phyloP scores from a whole-genome alignment of 2,797 vertebrate species.

The Kryptopterus vitreolus region DNA sequence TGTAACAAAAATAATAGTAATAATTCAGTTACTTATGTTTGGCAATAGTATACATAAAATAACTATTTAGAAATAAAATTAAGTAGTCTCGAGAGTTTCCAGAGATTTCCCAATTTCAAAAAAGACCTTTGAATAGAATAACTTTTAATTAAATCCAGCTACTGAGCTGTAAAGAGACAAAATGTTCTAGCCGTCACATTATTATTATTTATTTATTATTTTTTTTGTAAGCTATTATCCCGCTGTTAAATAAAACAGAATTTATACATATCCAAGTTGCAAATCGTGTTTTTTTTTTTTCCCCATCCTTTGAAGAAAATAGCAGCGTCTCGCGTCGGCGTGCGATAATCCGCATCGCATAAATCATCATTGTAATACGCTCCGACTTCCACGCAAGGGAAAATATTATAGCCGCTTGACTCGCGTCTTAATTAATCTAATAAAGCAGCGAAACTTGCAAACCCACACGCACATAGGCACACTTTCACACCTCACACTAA shows the following conservation, averaged over 20 bases:
- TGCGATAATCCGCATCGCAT: background rate
- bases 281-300: background rate
- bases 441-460: background rate
- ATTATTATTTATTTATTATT: background rate
- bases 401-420: constrained; percentile 5
- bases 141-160: background rate
- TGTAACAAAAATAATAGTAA: background rate
- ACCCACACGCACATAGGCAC: background rate
- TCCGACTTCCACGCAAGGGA: background rate
- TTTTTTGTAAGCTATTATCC: no score
- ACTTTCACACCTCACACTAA: background rate
- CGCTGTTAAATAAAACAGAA: background rate
- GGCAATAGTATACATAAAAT: background rate
- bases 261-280: background rate
- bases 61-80: background rate
- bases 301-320: background rate
- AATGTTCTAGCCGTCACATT: background rate
- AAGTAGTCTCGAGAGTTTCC: background rate
- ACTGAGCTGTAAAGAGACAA: background rate
- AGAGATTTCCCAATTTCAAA: background rate
- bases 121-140: background rate
- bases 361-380: background rate
- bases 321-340: background rate
- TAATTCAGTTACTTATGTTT: background rate
- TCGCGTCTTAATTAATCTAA: constrained; percentile 15